These are phyloP conservation scores for Vesta saturnalis DNA, from an alignment of 2,888 invertebrate species.

Conservation along the genomic window DNA sequence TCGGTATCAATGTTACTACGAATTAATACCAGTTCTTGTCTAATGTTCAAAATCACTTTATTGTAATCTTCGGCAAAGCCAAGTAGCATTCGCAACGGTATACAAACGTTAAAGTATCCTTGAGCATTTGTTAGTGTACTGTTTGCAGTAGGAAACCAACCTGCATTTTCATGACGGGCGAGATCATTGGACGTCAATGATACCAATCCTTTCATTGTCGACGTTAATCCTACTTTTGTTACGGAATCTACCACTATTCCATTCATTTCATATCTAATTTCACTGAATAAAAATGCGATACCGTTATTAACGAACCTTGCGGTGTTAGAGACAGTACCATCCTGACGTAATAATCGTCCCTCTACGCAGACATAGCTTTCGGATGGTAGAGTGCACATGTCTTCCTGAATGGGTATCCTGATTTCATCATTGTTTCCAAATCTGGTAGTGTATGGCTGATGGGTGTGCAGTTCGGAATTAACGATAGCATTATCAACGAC, in stretches of 20 bases:
- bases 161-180: too few relatives aligned
- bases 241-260: constrained; percentile 49
- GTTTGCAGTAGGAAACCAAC: too few relatives aligned
- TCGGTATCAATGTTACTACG: background rate
- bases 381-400: constrained; percentile 8
- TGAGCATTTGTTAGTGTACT: too few relatives aligned
- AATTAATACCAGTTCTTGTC: constrained; percentile 53
- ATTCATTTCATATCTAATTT: constrained; percentile 29
- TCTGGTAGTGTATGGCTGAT: constrained; percentile 12
- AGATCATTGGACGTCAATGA: too few relatives aligned
- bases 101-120: constrained; percentile 7
- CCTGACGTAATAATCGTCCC: too few relatives aligned
- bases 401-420: constrained; percentile 16
- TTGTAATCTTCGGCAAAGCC: constrained; percentile 55
- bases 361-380: constrained; percentile 11
- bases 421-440: constrained; percentile 19
- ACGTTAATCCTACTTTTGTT: constrained; percentile 52
- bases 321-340: too few relatives aligned
- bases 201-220: constrained; percentile 55
- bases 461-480: too few relatives aligned
- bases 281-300: constrained; percentile 6
- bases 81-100: constrained; percentile 42
- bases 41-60: constrained; percentile 54
- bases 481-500: too few relatives aligned
- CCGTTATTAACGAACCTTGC: too few relatives aligned